These are phyloP conservation scores for Lacanobia wlatinum DNA, from an alignment of 2,888 invertebrate species.

Conservation along the genomic window DNA sequence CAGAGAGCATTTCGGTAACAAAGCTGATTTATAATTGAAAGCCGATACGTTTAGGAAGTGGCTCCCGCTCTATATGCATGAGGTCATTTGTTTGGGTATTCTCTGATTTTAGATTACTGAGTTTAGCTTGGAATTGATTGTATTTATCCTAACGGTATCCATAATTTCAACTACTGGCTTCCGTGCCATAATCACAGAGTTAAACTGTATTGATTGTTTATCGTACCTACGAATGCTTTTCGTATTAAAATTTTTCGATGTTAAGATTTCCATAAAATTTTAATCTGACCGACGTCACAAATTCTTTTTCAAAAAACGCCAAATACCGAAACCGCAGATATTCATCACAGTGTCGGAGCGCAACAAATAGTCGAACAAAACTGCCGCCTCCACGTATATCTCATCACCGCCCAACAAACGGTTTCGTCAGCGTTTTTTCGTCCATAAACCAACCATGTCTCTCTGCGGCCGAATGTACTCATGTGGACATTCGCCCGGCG, in stretches of 20 bases:
- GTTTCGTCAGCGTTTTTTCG: constrained; percentile 69
- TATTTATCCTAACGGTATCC: constrained; percentile 20
- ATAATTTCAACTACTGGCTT: constrained; percentile 17
- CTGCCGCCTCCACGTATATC: constrained; percentile 55
- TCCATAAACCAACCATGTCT: constrained; percentile 65
- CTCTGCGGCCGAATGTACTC: constrained; percentile 65
- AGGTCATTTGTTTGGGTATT: constrained; percentile 52
- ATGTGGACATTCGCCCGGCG: constrained; percentile 66
- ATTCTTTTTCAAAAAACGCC: constrained; percentile 21
- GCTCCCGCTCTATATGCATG: constrained; percentile 59
- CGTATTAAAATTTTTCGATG: no score
- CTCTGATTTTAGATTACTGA: constrained; percentile 52
- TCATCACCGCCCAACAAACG: constrained; percentile 61
- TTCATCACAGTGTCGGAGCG: constrained; percentile 37
- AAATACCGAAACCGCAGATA: constrained; percentile 38
- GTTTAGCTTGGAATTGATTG: constrained; percentile 31
- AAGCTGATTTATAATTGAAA: constrained; percentile 67
- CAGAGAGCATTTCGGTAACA: constrained; percentile 56
- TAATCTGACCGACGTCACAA: not conserved
- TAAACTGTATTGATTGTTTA: not conserved
- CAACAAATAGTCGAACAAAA: constrained; percentile 59
- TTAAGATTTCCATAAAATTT: not conserved
- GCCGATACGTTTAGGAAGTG: constrained; percentile 62
- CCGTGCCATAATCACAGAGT: not conserved
- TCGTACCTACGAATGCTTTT: not conserved